Conservation (phyloP, 2,797 vertebrate species). For the Coreius guichenoti region DNA sequence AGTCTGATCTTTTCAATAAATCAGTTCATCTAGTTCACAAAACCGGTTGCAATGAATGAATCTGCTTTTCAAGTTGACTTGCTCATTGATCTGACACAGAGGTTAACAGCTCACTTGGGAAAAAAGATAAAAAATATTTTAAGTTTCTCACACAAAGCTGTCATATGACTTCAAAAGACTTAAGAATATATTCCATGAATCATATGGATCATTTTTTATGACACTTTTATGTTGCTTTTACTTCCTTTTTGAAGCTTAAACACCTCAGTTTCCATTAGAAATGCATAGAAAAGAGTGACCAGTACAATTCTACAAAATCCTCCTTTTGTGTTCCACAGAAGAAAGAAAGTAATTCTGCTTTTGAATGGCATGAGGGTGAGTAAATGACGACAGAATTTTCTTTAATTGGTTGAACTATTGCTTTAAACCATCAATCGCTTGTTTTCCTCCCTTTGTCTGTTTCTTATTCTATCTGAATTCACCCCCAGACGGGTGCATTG, state of each 20-base stretch:
- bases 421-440: conserved; percentile 14
- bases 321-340: not conserved
- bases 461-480: conserved; percentile 19
- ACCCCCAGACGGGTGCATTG: conserved; percentile 34
- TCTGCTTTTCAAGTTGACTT: not conserved
- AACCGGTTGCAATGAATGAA: not conserved
- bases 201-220: not conserved
- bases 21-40: not conserved
- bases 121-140: not conserved
- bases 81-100: not conserved
- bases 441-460: not conserved
- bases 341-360: not conserved
- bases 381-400: not conserved
- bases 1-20: not conserved
- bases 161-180: not conserved
- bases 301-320: conserved; percentile 1
- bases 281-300: not conserved
- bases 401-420: not conserved
- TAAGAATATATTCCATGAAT: not conserved
- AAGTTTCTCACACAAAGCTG: no score
- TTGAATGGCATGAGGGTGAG: conserved; percentile 3
- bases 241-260: not conserved
- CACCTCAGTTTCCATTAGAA: not conserved
- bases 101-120: not conserved
- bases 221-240: not conserved